phyloP scores from a whole-genome alignment of 2,113 vertebrate genomes.

The Paratilapia polleni region DNA sequence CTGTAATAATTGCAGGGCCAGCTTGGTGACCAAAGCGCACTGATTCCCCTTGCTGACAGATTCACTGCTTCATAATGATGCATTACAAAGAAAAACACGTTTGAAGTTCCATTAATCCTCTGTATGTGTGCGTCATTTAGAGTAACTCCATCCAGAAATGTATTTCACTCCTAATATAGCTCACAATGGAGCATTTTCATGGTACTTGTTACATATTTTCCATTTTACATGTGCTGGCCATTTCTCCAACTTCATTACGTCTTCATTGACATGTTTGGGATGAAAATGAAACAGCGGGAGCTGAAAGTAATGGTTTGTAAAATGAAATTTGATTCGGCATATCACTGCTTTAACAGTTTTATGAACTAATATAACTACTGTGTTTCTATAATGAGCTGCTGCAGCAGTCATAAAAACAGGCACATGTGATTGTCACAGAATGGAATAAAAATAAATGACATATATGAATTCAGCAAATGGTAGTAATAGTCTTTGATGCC shows the following conservation, averaged over 20 bases:
- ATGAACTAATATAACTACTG: slow-evolving; percentile 34
- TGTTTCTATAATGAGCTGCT: slow-evolving; percentile 25
- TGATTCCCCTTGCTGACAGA: slow-evolving; percentile 70
- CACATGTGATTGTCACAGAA: neutral
- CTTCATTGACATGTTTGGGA: slow-evolving; percentile 49
- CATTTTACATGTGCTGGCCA: slow-evolving; percentile 58
- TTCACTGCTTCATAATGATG: slow-evolving; percentile 78
- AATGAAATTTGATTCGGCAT: slow-evolving; percentile 60
- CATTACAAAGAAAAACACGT: slow-evolving; percentile 77
- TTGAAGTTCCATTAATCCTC: slow-evolving; percentile 76
- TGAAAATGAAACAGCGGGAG: slow-evolving; percentile 58
- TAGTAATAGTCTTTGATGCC: neutral
- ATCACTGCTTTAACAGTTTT: slow-evolving; percentile 50
- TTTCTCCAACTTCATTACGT: slow-evolving; percentile 62
- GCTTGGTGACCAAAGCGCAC: slow-evolving; percentile 54
- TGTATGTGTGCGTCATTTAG: slow-evolving; percentile 61
- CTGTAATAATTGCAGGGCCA: slow-evolving; percentile 48
- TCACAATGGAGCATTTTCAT: slow-evolving; percentile 66
- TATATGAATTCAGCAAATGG: slow-evolving; percentile 1
- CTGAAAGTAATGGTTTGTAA: slow-evolving; percentile 63
- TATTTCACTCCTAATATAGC: slow-evolving; percentile 58
- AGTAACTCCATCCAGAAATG: slow-evolving; percentile 61
- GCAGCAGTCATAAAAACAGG: slow-evolving; percentile 19
- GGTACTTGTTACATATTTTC: slow-evolving; percentile 68
- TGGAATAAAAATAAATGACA: neutral